These are phyloP conservation scores for Buteo buteo DNA, from an alignment of 2,113 vertebrate species.

Conservation along the genomic window DNA sequence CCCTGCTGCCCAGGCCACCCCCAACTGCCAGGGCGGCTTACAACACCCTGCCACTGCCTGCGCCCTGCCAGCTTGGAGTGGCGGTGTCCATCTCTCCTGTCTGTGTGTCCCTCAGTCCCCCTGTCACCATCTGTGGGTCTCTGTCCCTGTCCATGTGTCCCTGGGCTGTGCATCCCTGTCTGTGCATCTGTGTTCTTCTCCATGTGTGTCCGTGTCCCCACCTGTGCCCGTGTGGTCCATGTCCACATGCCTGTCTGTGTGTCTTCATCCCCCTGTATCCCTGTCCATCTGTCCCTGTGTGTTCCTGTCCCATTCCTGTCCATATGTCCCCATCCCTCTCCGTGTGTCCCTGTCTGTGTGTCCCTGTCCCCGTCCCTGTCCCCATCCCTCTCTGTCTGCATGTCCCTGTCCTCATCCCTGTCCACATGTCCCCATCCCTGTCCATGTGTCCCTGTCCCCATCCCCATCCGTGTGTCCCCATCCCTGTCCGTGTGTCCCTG, in stretches of 20 bases:
- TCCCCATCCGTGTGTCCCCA: no score
- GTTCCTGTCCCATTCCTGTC: no score
- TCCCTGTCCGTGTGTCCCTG: no score
- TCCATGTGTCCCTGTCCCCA: no score
- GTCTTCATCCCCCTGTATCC: not conserved
- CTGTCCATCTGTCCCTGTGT: not conserved
- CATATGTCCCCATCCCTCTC: not conserved
- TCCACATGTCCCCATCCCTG: not conserved
- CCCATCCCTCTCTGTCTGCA: no score
- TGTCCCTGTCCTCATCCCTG: not conserved
- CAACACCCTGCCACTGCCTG: fast-evolving
- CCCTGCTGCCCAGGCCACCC: fast-evolving
- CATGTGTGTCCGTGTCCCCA: fast-evolving
- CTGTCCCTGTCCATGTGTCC: not conserved
- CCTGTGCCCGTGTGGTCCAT: not conserved
- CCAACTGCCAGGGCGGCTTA: fast-evolving
- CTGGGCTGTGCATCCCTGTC: not conserved
- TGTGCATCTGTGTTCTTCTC: not conserved
- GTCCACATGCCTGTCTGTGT: no score
- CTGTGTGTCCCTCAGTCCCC: not conserved
- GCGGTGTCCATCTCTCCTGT: fast-evolving
- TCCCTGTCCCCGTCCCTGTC: not conserved
- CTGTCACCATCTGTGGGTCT: not conserved
- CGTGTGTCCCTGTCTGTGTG: not conserved
- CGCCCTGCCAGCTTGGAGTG: fast-evolving